phyloP scores from a whole-genome alignment of 1,140 invertebrate genomes.

The Drosophila subpulchrella region DNA sequence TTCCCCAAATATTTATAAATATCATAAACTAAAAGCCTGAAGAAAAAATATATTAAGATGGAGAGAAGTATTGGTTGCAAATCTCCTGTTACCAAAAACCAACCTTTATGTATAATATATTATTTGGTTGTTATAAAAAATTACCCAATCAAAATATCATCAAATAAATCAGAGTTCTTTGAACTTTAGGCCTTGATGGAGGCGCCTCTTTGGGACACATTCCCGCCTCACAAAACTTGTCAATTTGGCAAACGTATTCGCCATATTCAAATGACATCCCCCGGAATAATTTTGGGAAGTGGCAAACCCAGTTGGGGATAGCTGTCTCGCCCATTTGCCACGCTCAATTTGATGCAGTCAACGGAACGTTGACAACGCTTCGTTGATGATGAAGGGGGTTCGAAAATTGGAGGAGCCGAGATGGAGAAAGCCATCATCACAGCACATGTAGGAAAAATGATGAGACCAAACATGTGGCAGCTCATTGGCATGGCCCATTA shows the following conservation, averaged over 20 bases:
- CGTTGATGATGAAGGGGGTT: constrained; percentile 19
- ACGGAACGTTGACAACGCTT: constrained; percentile 60
- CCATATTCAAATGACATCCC: constrained; percentile 16
- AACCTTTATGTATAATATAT: no score
- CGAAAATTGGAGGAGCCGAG: constrained; percentile 3
- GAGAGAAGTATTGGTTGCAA: no score
- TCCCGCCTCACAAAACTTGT: constrained; percentile 38
- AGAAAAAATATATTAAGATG: no score
- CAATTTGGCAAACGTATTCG: constrained; percentile 44
- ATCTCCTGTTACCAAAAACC: no score
- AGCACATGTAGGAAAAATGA: constrained; percentile 6
- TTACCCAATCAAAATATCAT: not conserved
- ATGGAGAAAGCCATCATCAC: constrained; percentile 2
- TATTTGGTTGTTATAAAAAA: not conserved
- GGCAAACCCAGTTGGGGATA: not conserved
- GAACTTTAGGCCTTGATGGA: constrained; percentile 37
- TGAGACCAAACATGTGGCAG: constrained; percentile 60
- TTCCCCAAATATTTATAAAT: no score
- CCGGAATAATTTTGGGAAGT: constrained; percentile 17
- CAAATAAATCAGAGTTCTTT: constrained; percentile 17
- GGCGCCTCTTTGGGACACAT: constrained; percentile 4
- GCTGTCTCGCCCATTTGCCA: constrained; percentile 60
- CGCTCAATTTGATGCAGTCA: constrained; percentile 71
- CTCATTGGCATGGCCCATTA: constrained; percentile 64
- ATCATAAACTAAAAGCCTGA: no score